A percentile compares a stretch with the other conserved stretches of the same genome.
phyloP scores from a whole-genome alignment of 2,797 vertebrate genomes.

The Hyperoplus lanceolatus region DNA sequence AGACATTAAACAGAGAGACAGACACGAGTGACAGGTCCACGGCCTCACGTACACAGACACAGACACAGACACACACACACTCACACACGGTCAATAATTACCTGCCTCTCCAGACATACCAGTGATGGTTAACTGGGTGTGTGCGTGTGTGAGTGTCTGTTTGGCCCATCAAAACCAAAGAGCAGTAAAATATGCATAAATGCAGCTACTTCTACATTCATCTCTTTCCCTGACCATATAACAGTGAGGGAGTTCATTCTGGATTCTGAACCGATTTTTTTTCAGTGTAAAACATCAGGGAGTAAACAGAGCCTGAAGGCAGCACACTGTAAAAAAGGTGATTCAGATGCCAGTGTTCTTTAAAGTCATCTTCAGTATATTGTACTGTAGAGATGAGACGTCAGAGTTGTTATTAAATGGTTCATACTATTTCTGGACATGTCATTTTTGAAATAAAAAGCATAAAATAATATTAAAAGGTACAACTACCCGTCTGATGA shows the following conservation, averaged over 20 bases:
- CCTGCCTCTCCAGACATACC: constrained; percentile 55
- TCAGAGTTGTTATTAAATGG: too few species aligned
- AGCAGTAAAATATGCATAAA: background rate
- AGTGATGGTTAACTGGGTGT: constrained; percentile 46
- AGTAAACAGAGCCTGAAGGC: background rate
- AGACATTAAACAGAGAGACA: constrained; percentile 72
- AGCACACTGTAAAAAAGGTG: background rate
- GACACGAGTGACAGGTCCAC: constrained; percentile 41
- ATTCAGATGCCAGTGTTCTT: background rate
- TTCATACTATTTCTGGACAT: too few species aligned
- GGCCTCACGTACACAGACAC: constrained; percentile 17
- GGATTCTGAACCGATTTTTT: background rate
- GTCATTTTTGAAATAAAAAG: background rate
- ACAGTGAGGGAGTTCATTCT: background rate
- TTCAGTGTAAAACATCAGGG: background rate
- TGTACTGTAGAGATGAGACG: background rate
- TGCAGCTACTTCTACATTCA: background rate
- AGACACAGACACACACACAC: constrained; percentile 32
- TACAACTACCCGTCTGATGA: background rate
- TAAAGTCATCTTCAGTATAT: background rate
- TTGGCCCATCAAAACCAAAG: constrained; percentile 31
- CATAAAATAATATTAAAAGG: background rate
- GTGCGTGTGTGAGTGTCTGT: constrained; percentile 16
- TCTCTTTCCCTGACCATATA: constrained; percentile 6
- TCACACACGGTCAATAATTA: constrained; percentile 60